Evolutionary conservation across 2,888 invertebrate species (phyloP).

Genomic region (Stenolophus ochropezus): DNA sequence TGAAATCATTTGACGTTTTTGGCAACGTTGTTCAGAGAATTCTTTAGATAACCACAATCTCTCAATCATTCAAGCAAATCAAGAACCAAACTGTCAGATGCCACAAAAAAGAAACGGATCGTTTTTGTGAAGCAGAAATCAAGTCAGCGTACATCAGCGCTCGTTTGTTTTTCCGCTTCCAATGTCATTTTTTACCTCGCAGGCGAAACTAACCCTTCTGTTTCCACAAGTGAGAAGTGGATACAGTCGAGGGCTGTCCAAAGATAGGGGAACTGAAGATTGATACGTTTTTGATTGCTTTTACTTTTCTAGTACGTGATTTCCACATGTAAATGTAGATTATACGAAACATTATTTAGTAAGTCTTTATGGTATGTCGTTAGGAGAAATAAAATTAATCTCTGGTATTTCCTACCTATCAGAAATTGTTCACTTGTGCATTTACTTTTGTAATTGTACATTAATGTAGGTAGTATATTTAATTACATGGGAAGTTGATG

Average conservation of each 20-base stretch:
- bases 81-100: slow-evolving; percentile 21
- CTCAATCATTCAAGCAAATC: slow-evolving; percentile 27
- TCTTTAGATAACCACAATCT: slow-evolving; percentile 7
- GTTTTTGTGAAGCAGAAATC: slow-evolving; percentile 11
- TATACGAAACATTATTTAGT: not conserved
- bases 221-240: slow-evolving; percentile 2
- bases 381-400: too few species aligned
- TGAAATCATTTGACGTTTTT: not conserved
- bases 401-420: too few species aligned
- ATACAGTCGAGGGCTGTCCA: not conserved
- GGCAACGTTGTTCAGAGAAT: slow-evolving; percentile 21
- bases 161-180: slow-evolving; percentile 30
- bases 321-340: not conserved
- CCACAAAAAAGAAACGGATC: not conserved
- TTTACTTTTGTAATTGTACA: too few species aligned
- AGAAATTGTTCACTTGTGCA: too few species aligned
- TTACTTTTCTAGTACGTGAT: not conserved
- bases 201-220: slow-evolving; percentile 24
- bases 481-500: too few species aligned
- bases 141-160: slow-evolving; percentile 11
- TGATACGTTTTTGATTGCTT: slow-evolving; percentile 5
- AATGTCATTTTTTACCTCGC: slow-evolving; percentile 5
- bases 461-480: too few species aligned
- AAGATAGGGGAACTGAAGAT: not conserved
- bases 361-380: too few species aligned